A percentile compares a stretch with the other conserved stretches of the same genome.
These are phyloP conservation scores for Vicugna pacos DNA, from an alignment of 2,113 vertebrate genomes.

Conservation along the genomic window DNA sequence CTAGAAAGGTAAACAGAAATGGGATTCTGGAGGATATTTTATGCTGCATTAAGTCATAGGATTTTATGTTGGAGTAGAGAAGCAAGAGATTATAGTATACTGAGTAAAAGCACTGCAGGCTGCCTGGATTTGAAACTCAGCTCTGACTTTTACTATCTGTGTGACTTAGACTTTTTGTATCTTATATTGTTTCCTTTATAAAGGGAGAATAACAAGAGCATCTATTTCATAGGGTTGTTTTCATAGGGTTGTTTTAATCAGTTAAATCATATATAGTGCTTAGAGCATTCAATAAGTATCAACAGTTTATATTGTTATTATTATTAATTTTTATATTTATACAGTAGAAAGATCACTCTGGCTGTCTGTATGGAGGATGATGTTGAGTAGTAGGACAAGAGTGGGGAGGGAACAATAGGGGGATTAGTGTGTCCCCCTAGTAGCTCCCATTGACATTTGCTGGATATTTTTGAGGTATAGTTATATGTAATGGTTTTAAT, in stretches of 20 bases:
- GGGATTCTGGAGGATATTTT: neutral
- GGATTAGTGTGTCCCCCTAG: neutral
- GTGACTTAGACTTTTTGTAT: slow-evolving; percentile 15
- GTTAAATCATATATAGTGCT: neutral
- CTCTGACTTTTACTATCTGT: neutral
- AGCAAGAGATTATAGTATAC: neutral
- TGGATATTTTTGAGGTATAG: neutral
- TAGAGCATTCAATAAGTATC: neutral
- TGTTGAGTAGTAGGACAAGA: neutral
- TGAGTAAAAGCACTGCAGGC: neutral
- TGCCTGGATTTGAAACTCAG: slow-evolving; percentile 19
- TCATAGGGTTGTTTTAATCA: neutral
- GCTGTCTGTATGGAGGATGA: neutral
- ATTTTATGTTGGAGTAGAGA: neutral
- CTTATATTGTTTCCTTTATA: neutral
- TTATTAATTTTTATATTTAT: neutral
- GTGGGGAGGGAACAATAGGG: neutral
- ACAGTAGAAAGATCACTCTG: neutral
- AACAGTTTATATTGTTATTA: neutral
- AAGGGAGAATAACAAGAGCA: neutral
- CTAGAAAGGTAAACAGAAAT: neutral
- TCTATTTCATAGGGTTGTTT: neutral
- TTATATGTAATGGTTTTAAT: neutral
- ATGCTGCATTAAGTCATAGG: neutral
- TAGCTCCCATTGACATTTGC: neutral